These are phyloP conservation scores for Hippocampus barbouri DNA, from an alignment of 2,113 vertebrate genomes.

Conservation along the genomic window DNA sequence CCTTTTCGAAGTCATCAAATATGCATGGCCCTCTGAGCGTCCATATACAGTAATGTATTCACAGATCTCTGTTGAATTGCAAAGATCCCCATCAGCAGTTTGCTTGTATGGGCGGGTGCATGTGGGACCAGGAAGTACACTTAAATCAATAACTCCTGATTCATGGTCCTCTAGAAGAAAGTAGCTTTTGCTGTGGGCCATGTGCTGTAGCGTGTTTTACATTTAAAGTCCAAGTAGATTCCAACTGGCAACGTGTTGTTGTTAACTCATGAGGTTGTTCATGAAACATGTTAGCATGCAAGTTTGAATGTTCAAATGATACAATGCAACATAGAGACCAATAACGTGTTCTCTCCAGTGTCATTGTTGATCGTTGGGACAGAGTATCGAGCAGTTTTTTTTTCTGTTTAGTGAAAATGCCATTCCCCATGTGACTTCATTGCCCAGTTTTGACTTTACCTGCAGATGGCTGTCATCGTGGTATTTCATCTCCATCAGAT, in stretches of 20 bases:
- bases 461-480: neutral
- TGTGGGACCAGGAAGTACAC: constrained; percentile 29
- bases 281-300: neutral
- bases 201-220: neutral
- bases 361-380: neutral
- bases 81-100: constrained; percentile 60
- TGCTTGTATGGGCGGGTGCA: constrained; percentile 16
- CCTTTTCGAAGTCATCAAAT: constrained; percentile 65
- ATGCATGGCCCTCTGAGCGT: constrained; percentile 54
- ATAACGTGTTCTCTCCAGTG: neutral
- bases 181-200: constrained; percentile 9
- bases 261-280: neutral
- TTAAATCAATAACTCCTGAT: constrained; percentile 55
- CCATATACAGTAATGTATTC: constrained; percentile 48
- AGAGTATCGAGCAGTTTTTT: neutral
- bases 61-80: constrained; percentile 35
- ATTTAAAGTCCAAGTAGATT: neutral
- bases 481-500: neutral
- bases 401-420: neutral
- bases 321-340: neutral
- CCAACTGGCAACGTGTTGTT: neutral
- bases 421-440: neutral
- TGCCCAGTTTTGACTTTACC: neutral
- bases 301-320: neutral
- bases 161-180: constrained; percentile 25